A percentile compares a stretch with the other conserved stretches of the same genome.
Evolutionary conservation across 1,140 invertebrate genomes (phyloP).

Genomic region (Scaptomyza pallida): DNA sequence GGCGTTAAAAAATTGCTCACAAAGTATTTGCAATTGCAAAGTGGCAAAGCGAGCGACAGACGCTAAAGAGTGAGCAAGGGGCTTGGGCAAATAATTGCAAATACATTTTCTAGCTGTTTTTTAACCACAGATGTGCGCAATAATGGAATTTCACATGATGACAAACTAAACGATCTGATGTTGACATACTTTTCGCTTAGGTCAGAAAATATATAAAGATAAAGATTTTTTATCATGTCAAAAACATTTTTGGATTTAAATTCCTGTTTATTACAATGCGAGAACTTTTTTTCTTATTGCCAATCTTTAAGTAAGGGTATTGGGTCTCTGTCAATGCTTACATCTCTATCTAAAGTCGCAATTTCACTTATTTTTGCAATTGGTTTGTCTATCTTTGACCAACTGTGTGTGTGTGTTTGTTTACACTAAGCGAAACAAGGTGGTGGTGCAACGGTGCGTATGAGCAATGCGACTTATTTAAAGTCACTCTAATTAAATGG

Average conservation of each 20-base stretch:
- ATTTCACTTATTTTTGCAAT: slow-evolving; percentile 41
- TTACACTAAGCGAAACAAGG: slow-evolving; percentile 26
- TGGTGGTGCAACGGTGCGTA: slow-evolving; percentile 63
- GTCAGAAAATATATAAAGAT: too few relatives aligned
- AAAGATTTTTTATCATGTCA: too few relatives aligned
- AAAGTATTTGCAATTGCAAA: slow-evolving; percentile 18
- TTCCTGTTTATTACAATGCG: not conserved
- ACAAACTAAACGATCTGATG: too few relatives aligned
- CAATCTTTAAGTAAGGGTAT: slow-evolving; percentile 43
- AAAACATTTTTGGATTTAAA: not conserved
- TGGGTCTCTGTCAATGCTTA: slow-evolving; percentile 12
- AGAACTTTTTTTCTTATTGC: not conserved
- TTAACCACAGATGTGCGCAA: not conserved
- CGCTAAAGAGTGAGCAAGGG: too few relatives aligned
- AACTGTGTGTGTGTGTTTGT: slow-evolving; percentile 31
- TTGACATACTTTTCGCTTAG: too few relatives aligned
- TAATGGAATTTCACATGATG: not conserved
- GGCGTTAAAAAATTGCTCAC: slow-evolving; percentile 9
- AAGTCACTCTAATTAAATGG: slow-evolving; percentile 75
- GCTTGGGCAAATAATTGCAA: not conserved
- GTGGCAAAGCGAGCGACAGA: not conserved
- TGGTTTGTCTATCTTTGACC: slow-evolving; percentile 17
- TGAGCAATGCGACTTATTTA: slow-evolving; percentile 66
- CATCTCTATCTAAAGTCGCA: slow-evolving; percentile 9
- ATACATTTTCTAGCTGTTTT: not conserved